A percentile compares a stretch with the other conserved stretches of the same genome.
These are phyloP conservation scores for Nannoperca obscura DNA, from an alignment of 2,797 vertebrate genomes.

Conservation along the genomic window DNA sequence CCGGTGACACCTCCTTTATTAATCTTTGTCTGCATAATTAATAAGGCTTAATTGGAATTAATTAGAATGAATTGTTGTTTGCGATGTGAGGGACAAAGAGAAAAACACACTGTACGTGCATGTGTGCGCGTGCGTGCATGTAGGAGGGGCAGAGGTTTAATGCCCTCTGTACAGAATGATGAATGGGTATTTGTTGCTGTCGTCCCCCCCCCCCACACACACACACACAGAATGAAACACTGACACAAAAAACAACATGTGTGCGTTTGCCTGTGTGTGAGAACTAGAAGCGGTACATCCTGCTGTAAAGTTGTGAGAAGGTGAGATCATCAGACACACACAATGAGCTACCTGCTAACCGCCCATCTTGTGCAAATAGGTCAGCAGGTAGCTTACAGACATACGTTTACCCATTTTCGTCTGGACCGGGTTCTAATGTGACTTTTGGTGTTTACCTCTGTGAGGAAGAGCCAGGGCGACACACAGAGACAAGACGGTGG, in stretches of 20 bases:
- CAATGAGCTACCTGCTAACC: slow-evolving; percentile 44
- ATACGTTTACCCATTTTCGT: slow-evolving; percentile 1
- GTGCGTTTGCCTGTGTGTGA: slow-evolving; percentile 9
- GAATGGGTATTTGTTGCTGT: slow-evolving; percentile 32
- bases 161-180: slow-evolving; percentile 36
- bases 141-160: slow-evolving; percentile 21
- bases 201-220: slow-evolving; percentile 14
- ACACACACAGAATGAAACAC: slow-evolving; percentile 39
- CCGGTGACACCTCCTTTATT: slow-evolving; percentile 64
- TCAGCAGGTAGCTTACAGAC: slow-evolving; percentile 52
- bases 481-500: background rate
- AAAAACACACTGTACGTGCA: slow-evolving; percentile 62
- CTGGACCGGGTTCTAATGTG: background rate
- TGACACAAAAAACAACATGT: slow-evolving; percentile 26
- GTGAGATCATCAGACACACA: slow-evolving; percentile 67
- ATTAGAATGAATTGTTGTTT: slow-evolving; percentile 60
- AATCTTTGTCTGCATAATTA: slow-evolving; percentile 68
- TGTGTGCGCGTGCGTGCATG: background rate
- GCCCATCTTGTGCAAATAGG: slow-evolving; percentile 60
- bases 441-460: slow-evolving; percentile 8
- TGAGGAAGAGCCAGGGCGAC: background rate
- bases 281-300: slow-evolving; percentile 8
- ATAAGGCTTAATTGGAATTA: slow-evolving; percentile 64
- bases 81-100: slow-evolving; percentile 54
- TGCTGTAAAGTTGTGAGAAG: slow-evolving; percentile 39